Conservation (phyloP, 2,797 vertebrate genomes). For the Acanthurus leucopareius region DNA sequence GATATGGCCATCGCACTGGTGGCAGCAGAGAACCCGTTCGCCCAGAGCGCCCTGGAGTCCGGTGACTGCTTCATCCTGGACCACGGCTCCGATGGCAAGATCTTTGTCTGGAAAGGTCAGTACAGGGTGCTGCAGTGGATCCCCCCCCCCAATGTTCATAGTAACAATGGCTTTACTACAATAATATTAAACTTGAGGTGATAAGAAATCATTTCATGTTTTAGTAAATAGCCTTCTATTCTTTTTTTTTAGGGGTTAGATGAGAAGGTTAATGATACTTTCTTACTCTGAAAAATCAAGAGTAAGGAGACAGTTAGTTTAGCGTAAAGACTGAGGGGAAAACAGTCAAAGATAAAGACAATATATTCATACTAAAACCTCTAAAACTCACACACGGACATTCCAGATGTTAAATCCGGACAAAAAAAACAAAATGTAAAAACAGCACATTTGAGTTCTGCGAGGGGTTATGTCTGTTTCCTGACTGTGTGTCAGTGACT, state of each 20-base stretch:
- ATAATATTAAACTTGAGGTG: background rate
- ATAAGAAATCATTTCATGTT: background rate
- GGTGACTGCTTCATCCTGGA: conserved; percentile 98
- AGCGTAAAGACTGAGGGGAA: no score
- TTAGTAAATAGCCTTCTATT: background rate
- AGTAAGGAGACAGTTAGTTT: no score
- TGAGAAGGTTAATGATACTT: no score
- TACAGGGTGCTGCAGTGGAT: background rate
- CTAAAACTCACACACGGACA: no score
- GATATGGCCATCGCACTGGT: conserved; percentile 92
- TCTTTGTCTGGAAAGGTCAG: conserved; percentile 99
- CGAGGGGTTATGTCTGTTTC: no score
- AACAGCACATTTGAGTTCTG: no score
- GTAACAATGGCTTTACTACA: background rate
- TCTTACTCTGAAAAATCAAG: no score
- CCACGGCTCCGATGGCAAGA: conserved; percentile 93
- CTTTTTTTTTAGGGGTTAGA: background rate
- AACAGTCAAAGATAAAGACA: no score
- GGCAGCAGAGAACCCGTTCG: conserved; percentile 96
- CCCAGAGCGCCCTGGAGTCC: conserved; percentile 91
- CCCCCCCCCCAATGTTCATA: background rate
- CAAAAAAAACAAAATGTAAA: no score
- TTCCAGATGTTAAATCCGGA: no score
- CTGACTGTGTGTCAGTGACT: no score
- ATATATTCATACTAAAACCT: no score